Conservation (phyloP, 2,113 vertebrate genomes). For the Mola mola region DNA sequence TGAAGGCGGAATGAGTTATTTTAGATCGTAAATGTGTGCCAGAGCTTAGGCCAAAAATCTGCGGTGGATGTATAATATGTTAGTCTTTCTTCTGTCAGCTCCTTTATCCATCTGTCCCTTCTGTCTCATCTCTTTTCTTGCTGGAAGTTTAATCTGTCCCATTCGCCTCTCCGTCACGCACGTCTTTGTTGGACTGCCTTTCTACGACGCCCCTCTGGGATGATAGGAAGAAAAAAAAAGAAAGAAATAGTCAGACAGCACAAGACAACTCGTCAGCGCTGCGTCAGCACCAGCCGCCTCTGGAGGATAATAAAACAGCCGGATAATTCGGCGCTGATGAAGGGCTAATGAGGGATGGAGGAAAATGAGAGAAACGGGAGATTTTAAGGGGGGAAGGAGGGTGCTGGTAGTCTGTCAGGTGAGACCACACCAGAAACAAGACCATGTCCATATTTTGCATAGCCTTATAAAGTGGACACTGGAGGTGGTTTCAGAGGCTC, state of each 20-base stretch:
- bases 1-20: constrained; percentile 35
- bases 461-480: too few relatives aligned
- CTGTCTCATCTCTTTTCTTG: constrained; percentile 31
- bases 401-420: constrained; percentile 36
- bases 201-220: constrained; percentile 1
- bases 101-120: constrained; percentile 33
- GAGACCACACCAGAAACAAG: constrained; percentile 27
- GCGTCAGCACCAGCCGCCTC: constrained; percentile 58
- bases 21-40: constrained; percentile 42
- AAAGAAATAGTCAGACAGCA: constrained; percentile 25
- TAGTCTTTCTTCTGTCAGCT: constrained; percentile 23
- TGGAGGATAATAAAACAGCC: constrained; percentile 54
- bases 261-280: constrained; percentile 50
- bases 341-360: constrained; percentile 56
- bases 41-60: constrained; percentile 38
- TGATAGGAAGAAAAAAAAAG: background rate
- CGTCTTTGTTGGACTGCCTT: constrained; percentile 9
- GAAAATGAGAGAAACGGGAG: background rate
- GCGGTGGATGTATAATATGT: constrained; percentile 26
- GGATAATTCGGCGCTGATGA: constrained; percentile 64
- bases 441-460: too few relatives aligned
- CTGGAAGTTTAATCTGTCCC: constrained; percentile 31
- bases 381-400: background rate
- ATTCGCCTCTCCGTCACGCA: background rate
- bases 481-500: too few relatives aligned